Conservation (phyloP, 2,888 invertebrate species). For the Caenorhabditis sinica region DNA sequence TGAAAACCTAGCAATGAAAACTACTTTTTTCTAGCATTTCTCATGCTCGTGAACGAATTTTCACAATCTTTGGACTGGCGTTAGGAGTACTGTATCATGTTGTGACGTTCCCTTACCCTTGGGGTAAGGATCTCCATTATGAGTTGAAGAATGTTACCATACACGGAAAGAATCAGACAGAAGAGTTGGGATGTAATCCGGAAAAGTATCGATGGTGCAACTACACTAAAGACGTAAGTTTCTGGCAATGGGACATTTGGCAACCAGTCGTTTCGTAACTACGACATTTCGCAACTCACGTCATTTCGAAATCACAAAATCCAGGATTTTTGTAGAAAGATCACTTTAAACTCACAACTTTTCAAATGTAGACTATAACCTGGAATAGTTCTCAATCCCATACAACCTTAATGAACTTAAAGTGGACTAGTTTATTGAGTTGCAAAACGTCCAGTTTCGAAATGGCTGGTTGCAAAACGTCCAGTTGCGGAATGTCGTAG, state of each 20-base stretch:
- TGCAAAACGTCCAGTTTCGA: too few relatives aligned
- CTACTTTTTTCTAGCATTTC: slow-evolving; percentile 62
- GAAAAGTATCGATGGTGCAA: slow-evolving; percentile 66
- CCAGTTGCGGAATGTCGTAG: too few relatives aligned
- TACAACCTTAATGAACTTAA: too few relatives aligned
- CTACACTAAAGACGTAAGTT: slow-evolving; percentile 60
- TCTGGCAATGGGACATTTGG: background rate
- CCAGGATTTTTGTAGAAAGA: too few relatives aligned
- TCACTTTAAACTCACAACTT: too few relatives aligned
- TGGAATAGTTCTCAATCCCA: too few relatives aligned
- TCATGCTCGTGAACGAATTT: slow-evolving; percentile 66
- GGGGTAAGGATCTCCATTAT: slow-evolving; percentile 45
- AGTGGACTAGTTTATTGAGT: too few relatives aligned
- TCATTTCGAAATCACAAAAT: too few relatives aligned
- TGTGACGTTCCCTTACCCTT: slow-evolving; percentile 72
- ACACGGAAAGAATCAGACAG: slow-evolving; percentile 55
- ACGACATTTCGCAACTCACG: too few relatives aligned
- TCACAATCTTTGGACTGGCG: slow-evolving; percentile 69
- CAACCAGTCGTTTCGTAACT: too few relatives aligned
- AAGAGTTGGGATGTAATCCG: slow-evolving; percentile 69
- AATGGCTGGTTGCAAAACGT: too few relatives aligned
- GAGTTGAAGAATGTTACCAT: slow-evolving; percentile 50
- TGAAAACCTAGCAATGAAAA: background rate
- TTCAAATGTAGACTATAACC: too few relatives aligned
- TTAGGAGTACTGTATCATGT: slow-evolving; percentile 70